Conservation (phyloP, 2,888 invertebrate genomes). For the Furcula furcula region DNA sequence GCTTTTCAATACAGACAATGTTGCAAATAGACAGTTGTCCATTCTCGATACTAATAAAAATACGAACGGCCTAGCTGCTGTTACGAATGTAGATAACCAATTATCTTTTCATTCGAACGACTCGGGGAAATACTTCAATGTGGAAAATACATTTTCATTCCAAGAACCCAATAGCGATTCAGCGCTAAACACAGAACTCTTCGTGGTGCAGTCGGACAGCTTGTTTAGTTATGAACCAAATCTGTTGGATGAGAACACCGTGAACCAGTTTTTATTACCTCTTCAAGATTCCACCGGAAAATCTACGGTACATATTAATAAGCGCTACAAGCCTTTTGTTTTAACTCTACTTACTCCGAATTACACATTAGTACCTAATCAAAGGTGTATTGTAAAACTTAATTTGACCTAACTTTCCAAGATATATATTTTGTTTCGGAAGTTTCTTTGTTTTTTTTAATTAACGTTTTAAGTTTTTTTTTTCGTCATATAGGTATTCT, state of each 20-base stretch:
- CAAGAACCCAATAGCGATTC: slow-evolving; percentile 21
- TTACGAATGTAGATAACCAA: slow-evolving; percentile 46
- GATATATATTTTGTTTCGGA: too few relatives aligned
- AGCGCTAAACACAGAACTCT: slow-evolving; percentile 43
- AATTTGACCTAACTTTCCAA: too few relatives aligned
- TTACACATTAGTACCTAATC: too few relatives aligned
- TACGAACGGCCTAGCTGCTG: slow-evolving; percentile 9
- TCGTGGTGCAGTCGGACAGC: slow-evolving; percentile 53
- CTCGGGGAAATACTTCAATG: slow-evolving; percentile 53
- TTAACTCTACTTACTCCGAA: too few relatives aligned
- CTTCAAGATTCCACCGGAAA: slow-evolving; percentile 43
- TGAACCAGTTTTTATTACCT: slow-evolving; percentile 69
- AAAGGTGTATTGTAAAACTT: too few relatives aligned
- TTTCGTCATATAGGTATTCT: too few relatives aligned
- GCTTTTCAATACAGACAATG: slow-evolving; percentile 45
- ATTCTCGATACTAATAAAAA: slow-evolving; percentile 16
- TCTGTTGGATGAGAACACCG: slow-evolving; percentile 67
- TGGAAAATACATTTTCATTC: slow-evolving; percentile 40
- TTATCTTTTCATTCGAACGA: slow-evolving; percentile 56
- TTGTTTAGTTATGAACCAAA: slow-evolving; percentile 62
- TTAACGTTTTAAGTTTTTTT: too few relatives aligned
- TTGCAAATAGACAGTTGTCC: slow-evolving; percentile 21
- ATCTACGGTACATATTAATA: slow-evolving; percentile 48
- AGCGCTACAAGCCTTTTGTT: too few relatives aligned
- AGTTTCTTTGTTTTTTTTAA: too few relatives aligned